A percentile compares a stretch with the other conserved stretches of the same genome.
phyloP scores from a whole-genome alignment of 2,113 vertebrate genomes.

The Podarcis muralis region DNA sequence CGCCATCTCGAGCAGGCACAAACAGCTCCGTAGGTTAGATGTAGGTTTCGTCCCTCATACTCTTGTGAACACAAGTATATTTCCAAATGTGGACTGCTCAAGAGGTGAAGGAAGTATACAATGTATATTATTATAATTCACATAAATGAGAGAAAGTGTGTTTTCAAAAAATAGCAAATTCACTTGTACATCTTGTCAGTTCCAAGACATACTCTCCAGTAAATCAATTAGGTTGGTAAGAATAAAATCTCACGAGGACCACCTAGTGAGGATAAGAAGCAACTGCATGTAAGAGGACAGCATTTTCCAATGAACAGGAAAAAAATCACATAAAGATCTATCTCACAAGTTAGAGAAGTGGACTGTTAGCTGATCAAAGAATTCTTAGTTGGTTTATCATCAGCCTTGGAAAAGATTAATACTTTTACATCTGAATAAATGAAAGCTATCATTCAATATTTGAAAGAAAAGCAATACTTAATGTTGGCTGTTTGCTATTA shows the following conservation, averaged over 20 bases:
- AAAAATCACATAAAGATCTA: background rate
- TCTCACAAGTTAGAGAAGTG: background rate
- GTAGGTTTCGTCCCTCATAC: background rate
- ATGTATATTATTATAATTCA: background rate
- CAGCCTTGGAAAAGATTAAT: background rate
- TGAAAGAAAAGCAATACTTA: background rate
- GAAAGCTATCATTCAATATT: background rate
- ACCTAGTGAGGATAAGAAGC: slow-evolving; percentile 62
- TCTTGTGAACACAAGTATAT: too few relatives aligned
- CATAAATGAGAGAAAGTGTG: background rate
- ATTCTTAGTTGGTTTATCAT: background rate
- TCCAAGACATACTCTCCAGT: background rate
- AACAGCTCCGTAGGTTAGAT: too few relatives aligned
- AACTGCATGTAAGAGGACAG: slow-evolving; percentile 32
- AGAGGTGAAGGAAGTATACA: too few relatives aligned
- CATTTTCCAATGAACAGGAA: background rate
- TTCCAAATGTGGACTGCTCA: background rate
- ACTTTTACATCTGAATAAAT: background rate
- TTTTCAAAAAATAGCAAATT: background rate
- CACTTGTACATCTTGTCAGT: background rate
- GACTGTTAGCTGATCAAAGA: background rate
- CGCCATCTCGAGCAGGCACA: too few relatives aligned
- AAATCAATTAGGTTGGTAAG: background rate
- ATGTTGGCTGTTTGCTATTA: background rate
- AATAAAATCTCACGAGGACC: slow-evolving; percentile 47